phyloP scores from a whole-genome alignment of 2,113 vertebrate genomes.

The Rhinichthys klamathensis region DNA sequence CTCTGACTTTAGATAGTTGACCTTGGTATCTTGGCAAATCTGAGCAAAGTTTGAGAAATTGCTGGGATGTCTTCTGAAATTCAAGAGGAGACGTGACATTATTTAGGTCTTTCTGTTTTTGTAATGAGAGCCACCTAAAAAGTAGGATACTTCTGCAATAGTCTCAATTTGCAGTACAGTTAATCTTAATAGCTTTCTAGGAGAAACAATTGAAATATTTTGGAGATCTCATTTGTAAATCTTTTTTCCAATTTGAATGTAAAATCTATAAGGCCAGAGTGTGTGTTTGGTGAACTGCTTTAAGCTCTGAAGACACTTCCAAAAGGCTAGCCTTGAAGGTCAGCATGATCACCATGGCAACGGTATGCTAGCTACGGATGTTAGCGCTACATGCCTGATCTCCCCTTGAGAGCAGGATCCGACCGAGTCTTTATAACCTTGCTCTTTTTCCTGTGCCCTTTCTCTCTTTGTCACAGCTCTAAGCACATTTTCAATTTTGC shows the following conservation, averaged over 20 bases:
- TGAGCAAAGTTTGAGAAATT: not conserved
- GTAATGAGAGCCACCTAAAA: not conserved
- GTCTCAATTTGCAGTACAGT: not conserved
- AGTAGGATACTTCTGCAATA: not conserved
- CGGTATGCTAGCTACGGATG: constrained; percentile 16
- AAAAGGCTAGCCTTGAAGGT: constrained; percentile 19
- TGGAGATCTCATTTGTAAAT: not conserved
- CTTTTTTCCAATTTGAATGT: not conserved
- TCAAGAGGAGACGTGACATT: not conserved
- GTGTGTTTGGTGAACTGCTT: not conserved
- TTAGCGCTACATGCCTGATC: constrained; percentile 4
- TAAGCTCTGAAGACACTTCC: constrained; percentile 10
- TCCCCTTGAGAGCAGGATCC: not conserved
- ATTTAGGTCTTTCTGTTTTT: not conserved
- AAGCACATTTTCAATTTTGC: constrained; percentile 8
- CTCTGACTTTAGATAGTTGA: not conserved
- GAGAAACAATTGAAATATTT: not conserved
- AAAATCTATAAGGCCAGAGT: not conserved
- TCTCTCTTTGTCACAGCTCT: constrained; percentile 22
- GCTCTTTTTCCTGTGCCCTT: not conserved
- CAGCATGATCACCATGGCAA: constrained; percentile 36
- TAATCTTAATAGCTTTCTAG: not conserved
- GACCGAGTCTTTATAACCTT: not conserved
- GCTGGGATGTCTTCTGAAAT: not conserved
- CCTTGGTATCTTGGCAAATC: not conserved